These are phyloP conservation scores for Rhabdornis inornatus DNA, from an alignment of 2,113 vertebrate genomes.

Conservation along the genomic window DNA sequence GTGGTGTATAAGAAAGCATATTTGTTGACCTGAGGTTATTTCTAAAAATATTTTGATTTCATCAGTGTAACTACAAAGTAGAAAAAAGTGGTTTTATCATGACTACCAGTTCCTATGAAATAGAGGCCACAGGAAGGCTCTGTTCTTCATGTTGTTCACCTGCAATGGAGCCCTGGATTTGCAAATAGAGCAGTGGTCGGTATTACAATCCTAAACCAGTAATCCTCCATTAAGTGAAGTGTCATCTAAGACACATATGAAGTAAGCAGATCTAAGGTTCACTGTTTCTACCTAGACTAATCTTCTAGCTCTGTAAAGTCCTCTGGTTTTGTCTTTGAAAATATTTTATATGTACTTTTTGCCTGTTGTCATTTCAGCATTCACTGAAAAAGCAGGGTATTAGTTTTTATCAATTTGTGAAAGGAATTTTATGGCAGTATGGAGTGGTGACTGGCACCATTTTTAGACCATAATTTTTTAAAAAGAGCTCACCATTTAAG, in stretches of 20 bases:
- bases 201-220: not conserved
- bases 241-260: not conserved
- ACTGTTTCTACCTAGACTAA: not conserved
- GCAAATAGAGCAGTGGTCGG: not conserved
- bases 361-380: not conserved
- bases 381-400: not conserved
- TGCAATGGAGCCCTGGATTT: not conserved
- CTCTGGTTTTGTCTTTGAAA: not conserved
- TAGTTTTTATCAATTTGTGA: not conserved
- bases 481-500: not conserved
- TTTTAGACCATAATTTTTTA: not conserved
- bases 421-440: not conserved
- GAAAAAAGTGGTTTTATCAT: not conserved
- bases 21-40: not conserved
- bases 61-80: not conserved
- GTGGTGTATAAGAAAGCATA: not conserved
- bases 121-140: not conserved
- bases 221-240: not conserved
- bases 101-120: not conserved
- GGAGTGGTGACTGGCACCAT: not conserved
- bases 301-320: not conserved
- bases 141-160: not conserved
- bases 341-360: not conserved
- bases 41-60: not conserved
- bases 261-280: not conserved